Evolutionary conservation across 1,140 invertebrate species (phyloP).

Genomic region (Spodoptera litura): DNA sequence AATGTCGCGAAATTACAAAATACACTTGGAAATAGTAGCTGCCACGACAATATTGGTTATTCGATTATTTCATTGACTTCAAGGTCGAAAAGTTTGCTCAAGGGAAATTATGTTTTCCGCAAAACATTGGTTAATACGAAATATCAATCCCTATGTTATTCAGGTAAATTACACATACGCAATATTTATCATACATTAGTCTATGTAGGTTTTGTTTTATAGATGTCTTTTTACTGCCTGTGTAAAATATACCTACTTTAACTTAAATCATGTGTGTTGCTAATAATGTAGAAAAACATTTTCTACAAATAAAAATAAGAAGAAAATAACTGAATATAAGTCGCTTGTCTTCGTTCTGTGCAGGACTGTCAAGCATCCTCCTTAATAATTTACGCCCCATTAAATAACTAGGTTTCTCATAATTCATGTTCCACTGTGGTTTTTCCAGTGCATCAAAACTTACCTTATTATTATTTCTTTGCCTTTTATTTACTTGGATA

Average conservation of each 20-base stretch:
- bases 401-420: background rate
- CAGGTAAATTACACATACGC: too few relatives aligned
- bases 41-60: background rate
- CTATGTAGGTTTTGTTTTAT: too few relatives aligned
- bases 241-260: too few relatives aligned
- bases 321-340: background rate
- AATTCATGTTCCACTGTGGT: background rate
- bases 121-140: background rate
- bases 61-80: conserved; percentile 18
- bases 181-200: too few relatives aligned
- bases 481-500: too few relatives aligned
- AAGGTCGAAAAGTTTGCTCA: background rate
- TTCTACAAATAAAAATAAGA: background rate
- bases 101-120: background rate
- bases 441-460: too few relatives aligned
- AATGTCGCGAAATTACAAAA: conserved; percentile 31
- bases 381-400: conserved; percentile 23
- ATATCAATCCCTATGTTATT: background rate
- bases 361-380: conserved; percentile 18
- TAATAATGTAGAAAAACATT: background rate
- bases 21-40: background rate
- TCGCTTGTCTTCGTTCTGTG: background rate
- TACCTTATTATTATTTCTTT: too few relatives aligned
- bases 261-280: too few relatives aligned
- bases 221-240: too few relatives aligned